Evolutionary conservation across 1,140 invertebrate genomes (phyloP).

Genomic region (Zaprionus davidi): DNA sequence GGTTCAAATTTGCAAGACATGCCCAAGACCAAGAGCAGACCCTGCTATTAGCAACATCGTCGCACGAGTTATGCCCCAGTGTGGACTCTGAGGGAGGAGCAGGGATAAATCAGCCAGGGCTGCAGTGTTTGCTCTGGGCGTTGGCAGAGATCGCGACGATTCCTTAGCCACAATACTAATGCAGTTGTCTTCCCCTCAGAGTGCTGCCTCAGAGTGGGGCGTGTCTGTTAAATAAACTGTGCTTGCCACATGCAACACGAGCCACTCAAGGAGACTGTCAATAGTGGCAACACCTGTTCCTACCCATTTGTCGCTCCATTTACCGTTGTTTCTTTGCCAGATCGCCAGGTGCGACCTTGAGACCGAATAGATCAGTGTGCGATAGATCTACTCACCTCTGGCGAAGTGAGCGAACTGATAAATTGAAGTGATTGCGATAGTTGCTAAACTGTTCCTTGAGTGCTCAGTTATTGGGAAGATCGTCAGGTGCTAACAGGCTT

Average conservation of each 20-base stretch:
- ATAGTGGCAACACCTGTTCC: slow-evolving; percentile 69
- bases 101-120: slow-evolving; percentile 46
- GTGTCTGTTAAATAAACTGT: slow-evolving; percentile 36
- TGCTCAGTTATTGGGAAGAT: slow-evolving; percentile 1
- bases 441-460: slow-evolving; percentile 1
- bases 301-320: slow-evolving; percentile 17
- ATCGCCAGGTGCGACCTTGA: slow-evolving; percentile 60
- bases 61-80: slow-evolving; percentile 50
- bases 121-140: slow-evolving; percentile 67
- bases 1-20: slow-evolving; percentile 52
- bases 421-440: slow-evolving; percentile 18
- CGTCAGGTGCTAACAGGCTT: slow-evolving; percentile 33
- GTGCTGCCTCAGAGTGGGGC: slow-evolving; percentile 44
- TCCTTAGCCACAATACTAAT: slow-evolving; percentile 33
- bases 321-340: slow-evolving; percentile 13
- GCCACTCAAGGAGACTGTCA: slow-evolving; percentile 72
- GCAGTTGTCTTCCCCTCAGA: slow-evolving; percentile 70
- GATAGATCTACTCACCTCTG: slow-evolving; percentile 19
- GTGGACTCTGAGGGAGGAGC: slow-evolving; percentile 22
- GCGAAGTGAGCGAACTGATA: slow-evolving; percentile 44
- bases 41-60: slow-evolving; percentile 65
- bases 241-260: slow-evolving; percentile 70
- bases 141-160: slow-evolving; percentile 51
- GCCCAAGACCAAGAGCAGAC: slow-evolving; percentile 9
- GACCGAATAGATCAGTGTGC: slow-evolving; percentile 1